Base-by-base conservation (phyloP, 2,113 vertebrate genomes). In the Sterna hirundo region DNA sequence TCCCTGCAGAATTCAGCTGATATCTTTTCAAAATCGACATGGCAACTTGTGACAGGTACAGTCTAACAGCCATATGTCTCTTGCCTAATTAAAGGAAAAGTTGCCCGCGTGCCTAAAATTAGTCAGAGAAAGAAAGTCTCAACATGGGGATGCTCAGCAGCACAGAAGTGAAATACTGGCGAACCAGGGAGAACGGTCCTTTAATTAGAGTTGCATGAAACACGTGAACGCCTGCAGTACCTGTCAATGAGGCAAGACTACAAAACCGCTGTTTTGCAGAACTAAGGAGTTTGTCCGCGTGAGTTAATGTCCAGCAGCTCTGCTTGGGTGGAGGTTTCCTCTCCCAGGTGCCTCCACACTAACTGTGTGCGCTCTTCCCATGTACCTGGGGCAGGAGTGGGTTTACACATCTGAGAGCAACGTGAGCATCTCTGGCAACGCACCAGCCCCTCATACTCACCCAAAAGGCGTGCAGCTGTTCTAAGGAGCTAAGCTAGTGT, bases 331-430 rank as follows among this genome's bases (percentile, higher is more conserved):
- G 54, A 54, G 34, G 5, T 9, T 64, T 27, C 7, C 22, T 64
- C 34, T 42, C 58, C 15, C 58, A 19, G 8, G 1, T 19, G 15
- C 44, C 52, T 78, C 71, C 57, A 29, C 14, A 0, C 16, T 42
- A 20, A 3, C 57, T 47, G 32, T 1, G 1, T 26, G 38, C 51
- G 19, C 54, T 69, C 16, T 44, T 81, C 29, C 44, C 5, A 0
- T 0, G 0, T 6, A 3, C 29, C 40, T 44, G 64, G 44, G 19
- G n/a, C 36, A 11, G 68, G 52, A 74, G 46, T 10, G 0, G 1
- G 4, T 22, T 62, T 46, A 16, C 40, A 1, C 9, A 14, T n/a
- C 62, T 44, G 54, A 70, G 42, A 49, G n/a, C 65, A 55, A n/a
- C 62, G 11, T 5, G 55, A 74, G 44, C 51, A 49, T 32, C 86